A percentile compares a stretch with the other conserved stretches of the same genome.
Conservation (phyloP, 92 coral and sea anemone genomes). For the Palythoa grandiflora region DNA sequence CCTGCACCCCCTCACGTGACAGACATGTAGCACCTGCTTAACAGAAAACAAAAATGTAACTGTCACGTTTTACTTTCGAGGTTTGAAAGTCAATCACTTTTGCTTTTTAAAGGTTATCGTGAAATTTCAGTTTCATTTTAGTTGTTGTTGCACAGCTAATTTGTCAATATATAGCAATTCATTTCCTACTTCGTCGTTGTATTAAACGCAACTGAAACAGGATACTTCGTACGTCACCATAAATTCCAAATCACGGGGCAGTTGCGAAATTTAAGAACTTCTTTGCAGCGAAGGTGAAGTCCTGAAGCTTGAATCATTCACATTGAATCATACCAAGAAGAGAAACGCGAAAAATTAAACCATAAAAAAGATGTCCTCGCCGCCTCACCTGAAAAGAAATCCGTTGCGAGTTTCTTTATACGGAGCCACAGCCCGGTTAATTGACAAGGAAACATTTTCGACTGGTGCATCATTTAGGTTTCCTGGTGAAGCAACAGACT, state of each 20-base stretch:
- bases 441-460: constrained; percentile 34
- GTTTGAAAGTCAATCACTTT: background rate
- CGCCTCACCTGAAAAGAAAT: constrained; percentile 12
- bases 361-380: background rate
- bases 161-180: background rate
- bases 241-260: background rate
- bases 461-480: constrained; percentile 35
- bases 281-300: background rate
- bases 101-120: background rate
- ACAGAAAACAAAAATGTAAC: too few species aligned
- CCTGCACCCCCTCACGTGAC: too few species aligned
- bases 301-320: background rate
- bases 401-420: constrained; percentile 36
- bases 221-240: background rate
- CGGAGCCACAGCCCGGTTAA: constrained; percentile 34
- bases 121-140: background rate
- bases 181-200: background rate
- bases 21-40: too few species aligned
- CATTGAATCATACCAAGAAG: background rate
- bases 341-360: background rate
- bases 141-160: background rate
- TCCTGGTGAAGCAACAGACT: constrained; percentile 14
- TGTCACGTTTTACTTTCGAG: background rate
- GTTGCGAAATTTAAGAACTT: background rate
- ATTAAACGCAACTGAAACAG: constrained; percentile 41